Conservation (phyloP, 2,113 vertebrate species). For the Clupea harengus region DNA sequence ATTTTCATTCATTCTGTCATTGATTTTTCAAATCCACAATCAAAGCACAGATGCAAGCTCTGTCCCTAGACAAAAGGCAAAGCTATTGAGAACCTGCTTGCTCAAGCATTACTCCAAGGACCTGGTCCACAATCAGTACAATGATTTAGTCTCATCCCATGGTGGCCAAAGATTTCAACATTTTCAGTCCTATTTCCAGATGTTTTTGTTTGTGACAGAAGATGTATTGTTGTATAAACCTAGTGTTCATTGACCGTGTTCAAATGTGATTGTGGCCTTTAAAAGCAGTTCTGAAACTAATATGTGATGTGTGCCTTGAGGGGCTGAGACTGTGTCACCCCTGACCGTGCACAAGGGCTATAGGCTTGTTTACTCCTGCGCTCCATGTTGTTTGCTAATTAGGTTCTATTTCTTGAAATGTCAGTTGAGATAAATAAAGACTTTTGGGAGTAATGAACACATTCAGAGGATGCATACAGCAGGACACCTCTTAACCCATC, state of each 20-base stretch:
- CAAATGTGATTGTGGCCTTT: background rate
- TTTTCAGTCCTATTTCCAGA: background rate
- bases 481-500: background rate
- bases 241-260: background rate
- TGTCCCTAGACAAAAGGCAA: background rate
- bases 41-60: background rate
- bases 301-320: background rate
- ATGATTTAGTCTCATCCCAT: background rate
- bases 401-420: slow-evolving; percentile 13
- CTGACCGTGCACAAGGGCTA: background rate
- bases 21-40: background rate
- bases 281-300: background rate
- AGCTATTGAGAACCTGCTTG: background rate
- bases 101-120: background rate
- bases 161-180: background rate
- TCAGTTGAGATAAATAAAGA: background rate
- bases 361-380: background rate
- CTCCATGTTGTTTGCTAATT: background rate
- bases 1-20: background rate
- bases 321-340: background rate
- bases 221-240: background rate
- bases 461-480: background rate
- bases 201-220: background rate
- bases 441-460: background rate
- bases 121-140: background rate